Evolutionary conservation across 2,888 invertebrate genomes (phyloP).

Genomic region (Nomada flava): DNA sequence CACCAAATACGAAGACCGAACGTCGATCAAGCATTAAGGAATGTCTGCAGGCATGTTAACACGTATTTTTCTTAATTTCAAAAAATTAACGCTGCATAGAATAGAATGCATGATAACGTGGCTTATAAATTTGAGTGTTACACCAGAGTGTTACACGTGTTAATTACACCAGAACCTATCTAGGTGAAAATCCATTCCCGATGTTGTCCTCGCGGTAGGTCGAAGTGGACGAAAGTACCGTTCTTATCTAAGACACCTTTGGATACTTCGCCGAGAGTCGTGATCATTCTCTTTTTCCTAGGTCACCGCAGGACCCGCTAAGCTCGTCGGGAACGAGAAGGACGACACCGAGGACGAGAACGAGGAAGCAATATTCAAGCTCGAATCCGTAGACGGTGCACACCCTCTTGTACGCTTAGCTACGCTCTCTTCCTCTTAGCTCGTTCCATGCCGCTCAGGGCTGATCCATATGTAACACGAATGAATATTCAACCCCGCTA

Average conservation of each 20-base stretch:
- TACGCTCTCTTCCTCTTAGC: conserved; percentile 65
- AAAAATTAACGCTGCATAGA: no score
- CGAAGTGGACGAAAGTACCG: conserved; percentile 9
- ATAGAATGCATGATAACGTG: no score
- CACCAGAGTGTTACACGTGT: no score
- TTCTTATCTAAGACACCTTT: conserved; percentile 57
- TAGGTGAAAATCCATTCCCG: no score
- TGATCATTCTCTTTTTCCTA: conserved; percentile 58
- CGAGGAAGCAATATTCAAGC: conserved; percentile 72
- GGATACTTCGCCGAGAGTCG: conserved; percentile 32
- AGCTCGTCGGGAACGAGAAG: conserved; percentile 31
- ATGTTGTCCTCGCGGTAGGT: background rate
- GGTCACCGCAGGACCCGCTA: conserved; percentile 50
- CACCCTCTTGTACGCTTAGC: conserved; percentile 58
- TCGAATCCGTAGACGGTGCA: conserved; percentile 58
- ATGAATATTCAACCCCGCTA: conserved; percentile 83
- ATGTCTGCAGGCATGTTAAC: no score
- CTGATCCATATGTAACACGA: conserved; percentile 84
- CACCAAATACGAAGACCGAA: no score
- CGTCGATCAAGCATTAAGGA: no score
- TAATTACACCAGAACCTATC: no score
- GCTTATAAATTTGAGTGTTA: no score
- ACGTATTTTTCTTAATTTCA: no score
- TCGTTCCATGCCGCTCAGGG: conserved; percentile 73
- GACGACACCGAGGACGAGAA: conserved; percentile 1